Base-by-base conservation (phyloP, 30 jellyfish, hydroid and myxozoan genomes). In the Hydra vulgaris region DNA sequence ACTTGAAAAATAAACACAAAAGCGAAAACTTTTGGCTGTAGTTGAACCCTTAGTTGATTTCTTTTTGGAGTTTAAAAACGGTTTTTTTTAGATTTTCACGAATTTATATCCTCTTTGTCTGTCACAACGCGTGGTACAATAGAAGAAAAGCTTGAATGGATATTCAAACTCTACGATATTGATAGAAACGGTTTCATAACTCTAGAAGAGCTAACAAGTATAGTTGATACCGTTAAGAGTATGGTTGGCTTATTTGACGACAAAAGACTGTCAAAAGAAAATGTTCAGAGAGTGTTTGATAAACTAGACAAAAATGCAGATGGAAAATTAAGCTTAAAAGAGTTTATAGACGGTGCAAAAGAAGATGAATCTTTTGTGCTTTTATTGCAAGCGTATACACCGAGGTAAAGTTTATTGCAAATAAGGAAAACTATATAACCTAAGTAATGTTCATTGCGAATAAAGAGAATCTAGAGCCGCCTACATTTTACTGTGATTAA, bases 131-230 rank as follows among this genome's bases (percentile, higher is more conserved):
- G 97, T 70, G 97, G 97, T 8, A 53, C 94, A 7, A 69, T 83
- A 20, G 97, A 89, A 16, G 95, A 89, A 70, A 89, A 89, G 77
- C 84, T 89, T 74, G 76, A 71, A 18, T 89, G 97, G 97, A 95
- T 95, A 7, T 89, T 89, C 56, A 71, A 86, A 52, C 85, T 89
- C 21, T 89, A 89, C 66, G 97, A 89, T 72, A 85, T 89, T 18
- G 97, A 89, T 76, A 95, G 97, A 1, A 89, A 89, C 79, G 97
- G 97, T 18, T 89, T 74, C 86, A 89, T 89, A 20, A 81, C 94
- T 19, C 87, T 74, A 70, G 15, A 85, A 26, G 97, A 89, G 68
- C 83, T 89, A 24, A 68, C 86, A 20, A 81, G 95, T 72, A 89
- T 89, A 15, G 94, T 89, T 53, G 81, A 72, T 69, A 76, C 97